A percentile compares a stretch with the other conserved stretches of the same genome.
Conservation (phyloP, 2,888 invertebrate species). For the Pristionchus maxplancki region DNA sequence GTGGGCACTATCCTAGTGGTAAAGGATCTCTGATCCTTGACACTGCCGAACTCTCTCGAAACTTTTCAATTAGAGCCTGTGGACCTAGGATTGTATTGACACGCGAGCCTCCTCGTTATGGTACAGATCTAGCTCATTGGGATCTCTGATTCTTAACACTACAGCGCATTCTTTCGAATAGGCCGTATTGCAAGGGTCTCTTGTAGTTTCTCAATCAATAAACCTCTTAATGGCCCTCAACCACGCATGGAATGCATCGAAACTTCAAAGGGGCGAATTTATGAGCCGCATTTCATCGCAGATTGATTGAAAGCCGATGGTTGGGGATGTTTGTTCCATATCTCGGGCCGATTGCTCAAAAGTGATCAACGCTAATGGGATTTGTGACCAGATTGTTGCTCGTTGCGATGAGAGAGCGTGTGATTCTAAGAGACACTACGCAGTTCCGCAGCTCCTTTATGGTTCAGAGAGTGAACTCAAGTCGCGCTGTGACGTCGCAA, state of each 20-base stretch:
- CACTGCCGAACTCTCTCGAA: no score
- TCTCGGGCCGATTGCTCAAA: not conserved
- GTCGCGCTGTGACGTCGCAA: slow-evolving; percentile 3
- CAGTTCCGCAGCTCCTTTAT: not conserved
- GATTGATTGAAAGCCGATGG: not conserved
- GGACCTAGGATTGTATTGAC: no score
- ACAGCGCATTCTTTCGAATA: no score
- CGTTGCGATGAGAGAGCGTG: not conserved
- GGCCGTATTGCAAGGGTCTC: not conserved
- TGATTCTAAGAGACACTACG: not conserved
- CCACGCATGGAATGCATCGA: not conserved
- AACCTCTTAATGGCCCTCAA: not conserved
- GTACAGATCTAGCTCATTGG: no score
- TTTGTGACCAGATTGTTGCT: not conserved
- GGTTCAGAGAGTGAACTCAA: not conserved
- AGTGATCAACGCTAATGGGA: slow-evolving; percentile 6
- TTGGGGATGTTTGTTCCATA: slow-evolving; percentile 6
- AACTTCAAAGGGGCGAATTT: slow-evolving; percentile 29
- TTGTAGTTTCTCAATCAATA: not conserved
- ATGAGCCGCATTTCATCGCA: not conserved
- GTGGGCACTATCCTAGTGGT: no score
- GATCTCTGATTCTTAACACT: no score
- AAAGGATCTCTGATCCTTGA: no score
- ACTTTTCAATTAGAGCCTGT: no score
- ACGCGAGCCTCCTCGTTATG: no score